phyloP scores from a whole-genome alignment of 2,888 invertebrate genomes.

The Invenusta paracnida region DNA sequence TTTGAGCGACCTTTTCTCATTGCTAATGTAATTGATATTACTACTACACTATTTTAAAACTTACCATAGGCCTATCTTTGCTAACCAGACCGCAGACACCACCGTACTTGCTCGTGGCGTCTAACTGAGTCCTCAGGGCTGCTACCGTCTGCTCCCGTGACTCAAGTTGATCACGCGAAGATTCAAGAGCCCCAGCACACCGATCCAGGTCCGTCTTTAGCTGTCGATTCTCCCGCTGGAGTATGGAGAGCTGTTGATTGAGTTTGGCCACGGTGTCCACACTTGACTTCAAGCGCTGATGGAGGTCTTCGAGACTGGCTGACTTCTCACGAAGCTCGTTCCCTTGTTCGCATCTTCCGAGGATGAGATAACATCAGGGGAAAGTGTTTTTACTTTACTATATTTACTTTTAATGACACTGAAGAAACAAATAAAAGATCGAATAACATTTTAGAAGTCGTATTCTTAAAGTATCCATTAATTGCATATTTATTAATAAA shows the following conservation, averaged over 20 bases:
- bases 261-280: conserved; percentile 57
- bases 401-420: too few species aligned
- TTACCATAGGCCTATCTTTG: background rate
- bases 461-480: too few species aligned
- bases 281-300: conserved; percentile 54
- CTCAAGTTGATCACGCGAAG: background rate
- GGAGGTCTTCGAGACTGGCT: conserved; percentile 57
- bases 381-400: too few species aligned
- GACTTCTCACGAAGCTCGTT: background rate
- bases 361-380: background rate
- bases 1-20: too few species aligned
- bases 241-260: conserved; percentile 55
- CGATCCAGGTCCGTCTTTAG: conserved; percentile 32
- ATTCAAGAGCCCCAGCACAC: background rate
- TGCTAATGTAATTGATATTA: too few species aligned
- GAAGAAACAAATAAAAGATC: too few species aligned
- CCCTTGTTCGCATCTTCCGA: conserved; percentile 50
- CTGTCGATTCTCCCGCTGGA: conserved; percentile 56
- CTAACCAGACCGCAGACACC: background rate
- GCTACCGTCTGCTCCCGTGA: conserved; percentile 9
- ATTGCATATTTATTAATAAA: too few species aligned
- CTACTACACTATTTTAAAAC: too few species aligned
- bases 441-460: too few species aligned
- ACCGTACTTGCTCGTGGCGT: background rate
- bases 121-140: conserved; percentile 14